Base-by-base conservation (phyloP, 1,140 invertebrate species). In the Apocrypta bakeri region DNA sequence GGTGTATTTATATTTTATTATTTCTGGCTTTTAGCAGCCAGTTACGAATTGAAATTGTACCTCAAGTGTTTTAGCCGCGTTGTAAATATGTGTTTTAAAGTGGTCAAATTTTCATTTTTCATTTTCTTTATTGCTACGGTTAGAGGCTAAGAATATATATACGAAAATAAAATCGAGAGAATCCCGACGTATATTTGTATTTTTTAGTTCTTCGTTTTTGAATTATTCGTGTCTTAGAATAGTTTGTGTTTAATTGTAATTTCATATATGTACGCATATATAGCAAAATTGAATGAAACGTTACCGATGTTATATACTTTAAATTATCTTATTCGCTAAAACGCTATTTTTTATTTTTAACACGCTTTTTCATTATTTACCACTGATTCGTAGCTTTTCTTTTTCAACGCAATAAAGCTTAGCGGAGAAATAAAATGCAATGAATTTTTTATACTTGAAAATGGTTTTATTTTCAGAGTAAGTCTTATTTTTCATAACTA, bases 11-110 rank as follows among this genome's bases (percentile, higher is more conserved):
- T 29, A 12, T 79, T 37, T 69, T 56, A 56, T 21, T 56, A 56
- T 56, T 56, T 56, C 48, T 21, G 17, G n/a, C 27, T 12, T 66
- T n/a, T n/a, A n/a, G n/a, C n/a, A n/a, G 27, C 25, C 24, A 8
- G 33, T 14, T 48, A 42, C 63, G n/a, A 48, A 69, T 25, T 79
- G 11, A 27, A 72, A 37, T 48, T 21, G 21, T 61, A 33, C 42
- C n/a, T 37, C 29, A 25, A n/a, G 21, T 37, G 29, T 37, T 37
- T 4, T 37, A 8, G 1, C 21, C 29, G 1, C 33, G 27, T 73
- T 81, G 79, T 81, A 81, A 73, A 81, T 81, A 81, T 40, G 24
- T 33, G 17, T 69, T n/a, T 37, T n/a, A 21, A 29, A 9, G 25
- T 27, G 27, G 9, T 14, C 9, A 66, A 29, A 8, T 25, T 17